Conservation (phyloP, 2,888 invertebrate genomes). For the Drosophila monieri region DNA sequence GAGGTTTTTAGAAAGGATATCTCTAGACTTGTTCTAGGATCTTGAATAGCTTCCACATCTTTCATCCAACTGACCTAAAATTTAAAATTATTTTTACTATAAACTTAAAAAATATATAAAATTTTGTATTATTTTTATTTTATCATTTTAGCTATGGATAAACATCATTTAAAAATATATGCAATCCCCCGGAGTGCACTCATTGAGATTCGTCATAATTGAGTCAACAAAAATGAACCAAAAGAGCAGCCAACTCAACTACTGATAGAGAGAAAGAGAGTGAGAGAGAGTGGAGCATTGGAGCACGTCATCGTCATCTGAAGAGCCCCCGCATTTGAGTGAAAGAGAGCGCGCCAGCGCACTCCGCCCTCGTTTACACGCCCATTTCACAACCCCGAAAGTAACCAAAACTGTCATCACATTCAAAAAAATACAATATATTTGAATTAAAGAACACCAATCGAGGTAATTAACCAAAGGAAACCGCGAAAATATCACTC, state of each 20-base stretch:
- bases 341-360: constrained; percentile 72
- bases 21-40: too few relatives aligned
- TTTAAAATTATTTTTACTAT: neutral
- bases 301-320: constrained; percentile 42
- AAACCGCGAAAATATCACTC: constrained; percentile 25
- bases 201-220: constrained; percentile 46
- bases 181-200: constrained; percentile 40
- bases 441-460: constrained; percentile 25
- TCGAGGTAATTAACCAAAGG: constrained; percentile 40
- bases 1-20: neutral
- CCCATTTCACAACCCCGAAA: constrained; percentile 54
- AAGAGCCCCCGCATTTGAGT: constrained; percentile 36
- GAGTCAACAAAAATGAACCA: constrained; percentile 38
- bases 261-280: constrained; percentile 16
- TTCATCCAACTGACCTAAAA: too few relatives aligned
- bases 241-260: constrained; percentile 34
- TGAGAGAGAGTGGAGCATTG: neutral
- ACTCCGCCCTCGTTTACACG: constrained; percentile 63
- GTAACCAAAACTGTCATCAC: constrained; percentile 15
- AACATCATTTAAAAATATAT: constrained; percentile 50
- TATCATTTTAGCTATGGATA: constrained; percentile 54
- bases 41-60: too few relatives aligned
- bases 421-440: constrained; percentile 5
- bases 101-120: neutral
- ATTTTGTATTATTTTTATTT: constrained; percentile 12